phyloP scores from a whole-genome alignment of 2,888 invertebrate species.

The Phaonia tiefii region DNA sequence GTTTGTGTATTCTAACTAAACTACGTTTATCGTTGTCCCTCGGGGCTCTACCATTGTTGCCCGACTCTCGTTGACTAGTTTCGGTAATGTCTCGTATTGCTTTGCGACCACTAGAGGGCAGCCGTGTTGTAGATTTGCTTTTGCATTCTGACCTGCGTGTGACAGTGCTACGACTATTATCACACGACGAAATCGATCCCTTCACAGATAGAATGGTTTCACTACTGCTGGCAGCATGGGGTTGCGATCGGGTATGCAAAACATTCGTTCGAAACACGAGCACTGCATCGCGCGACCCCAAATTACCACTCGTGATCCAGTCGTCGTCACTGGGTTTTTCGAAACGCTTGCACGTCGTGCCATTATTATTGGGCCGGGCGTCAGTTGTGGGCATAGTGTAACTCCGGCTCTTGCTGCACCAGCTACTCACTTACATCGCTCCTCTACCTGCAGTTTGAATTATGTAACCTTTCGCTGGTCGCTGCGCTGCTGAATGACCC shows the following conservation, averaged over 20 bases:
- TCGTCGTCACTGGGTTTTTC: slow-evolving; percentile 70
- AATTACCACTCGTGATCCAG: slow-evolving; percentile 83
- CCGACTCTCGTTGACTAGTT: background rate
- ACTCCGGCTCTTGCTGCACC: slow-evolving; percentile 10
- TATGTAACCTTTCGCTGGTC: slow-evolving; percentile 17
- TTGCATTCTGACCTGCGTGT: background rate
- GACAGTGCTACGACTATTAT: background rate
- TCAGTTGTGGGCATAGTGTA: slow-evolving; percentile 56
- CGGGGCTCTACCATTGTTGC: background rate
- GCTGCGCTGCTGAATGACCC: slow-evolving; percentile 11
- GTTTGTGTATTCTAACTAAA: slow-evolving; percentile 29
- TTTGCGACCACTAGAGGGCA: slow-evolving; percentile 50
- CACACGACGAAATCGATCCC: slow-evolving; percentile 42
- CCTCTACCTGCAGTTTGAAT: background rate
- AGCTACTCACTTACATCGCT: slow-evolving; percentile 7
- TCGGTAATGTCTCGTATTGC: background rate
- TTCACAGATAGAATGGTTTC: slow-evolving; percentile 37
- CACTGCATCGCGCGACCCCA: slow-evolving; percentile 85
- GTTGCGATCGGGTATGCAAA: slow-evolving; percentile 78
- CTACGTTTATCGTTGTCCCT: slow-evolving; percentile 19
- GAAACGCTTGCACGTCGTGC: slow-evolving; percentile 66
- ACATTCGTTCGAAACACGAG: slow-evolving; percentile 85
- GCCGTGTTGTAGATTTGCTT: slow-evolving; percentile 62
- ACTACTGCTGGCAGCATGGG: slow-evolving; percentile 58
- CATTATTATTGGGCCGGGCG: slow-evolving; percentile 33